Conservation (phyloP, 2,797 vertebrate genomes). For the Chlorospingus semifuscus region DNA sequence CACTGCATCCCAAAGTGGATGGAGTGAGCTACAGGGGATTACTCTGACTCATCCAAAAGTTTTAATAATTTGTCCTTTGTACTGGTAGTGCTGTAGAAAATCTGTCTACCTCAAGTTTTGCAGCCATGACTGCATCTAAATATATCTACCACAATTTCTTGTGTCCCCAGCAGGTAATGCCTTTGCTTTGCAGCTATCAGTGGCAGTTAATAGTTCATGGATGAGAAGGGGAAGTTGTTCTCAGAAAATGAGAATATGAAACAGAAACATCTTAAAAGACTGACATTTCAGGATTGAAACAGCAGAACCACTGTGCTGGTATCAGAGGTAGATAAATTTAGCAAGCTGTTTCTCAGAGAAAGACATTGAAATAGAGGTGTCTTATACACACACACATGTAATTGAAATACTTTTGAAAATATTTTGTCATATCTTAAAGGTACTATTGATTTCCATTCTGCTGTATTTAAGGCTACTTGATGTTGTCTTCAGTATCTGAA, state of each 20-base stretch:
- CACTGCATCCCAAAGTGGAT: not conserved
- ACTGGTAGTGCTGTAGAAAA: not conserved
- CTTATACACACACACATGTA: not conserved
- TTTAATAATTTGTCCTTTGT: not conserved
- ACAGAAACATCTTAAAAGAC: not conserved
- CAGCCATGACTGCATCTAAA: not conserved
- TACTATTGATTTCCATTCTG: not conserved
- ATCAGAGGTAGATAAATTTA: not conserved
- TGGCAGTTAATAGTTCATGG: not conserved
- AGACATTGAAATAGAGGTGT: not conserved
- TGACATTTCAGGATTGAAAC: not conserved
- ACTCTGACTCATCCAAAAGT: not conserved
- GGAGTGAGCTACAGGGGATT: not conserved
- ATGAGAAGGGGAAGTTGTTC: not conserved
- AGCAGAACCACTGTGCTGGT: not conserved
- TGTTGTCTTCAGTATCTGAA: not conserved
- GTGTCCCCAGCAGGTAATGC: not conserved
- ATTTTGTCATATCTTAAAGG: not conserved
- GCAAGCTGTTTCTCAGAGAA: not conserved
- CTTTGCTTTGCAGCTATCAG: not conserved
- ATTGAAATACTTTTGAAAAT: not conserved
- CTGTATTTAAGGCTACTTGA: not conserved
- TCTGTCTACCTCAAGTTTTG: not conserved
- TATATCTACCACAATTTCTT: not conserved
- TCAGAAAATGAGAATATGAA: not conserved